Base-by-base conservation (phyloP, 2,888 invertebrate species). In the Cephonodes hylas region DNA sequence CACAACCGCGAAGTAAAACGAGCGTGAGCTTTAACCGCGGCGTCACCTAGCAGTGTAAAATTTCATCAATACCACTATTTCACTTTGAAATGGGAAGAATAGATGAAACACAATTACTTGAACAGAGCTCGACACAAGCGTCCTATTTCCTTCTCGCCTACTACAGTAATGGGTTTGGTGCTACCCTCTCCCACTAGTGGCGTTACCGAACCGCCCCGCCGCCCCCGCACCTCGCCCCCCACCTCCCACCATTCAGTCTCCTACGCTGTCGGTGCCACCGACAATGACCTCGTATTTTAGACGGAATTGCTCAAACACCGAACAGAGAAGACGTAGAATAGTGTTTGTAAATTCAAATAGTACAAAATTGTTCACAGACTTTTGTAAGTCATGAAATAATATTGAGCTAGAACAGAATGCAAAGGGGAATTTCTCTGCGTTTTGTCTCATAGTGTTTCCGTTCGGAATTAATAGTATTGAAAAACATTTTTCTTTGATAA, bases 221-320 rank as follows among this genome's bases (percentile, higher is more conserved):
- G 66, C 72, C 74, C 69, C 67, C 65, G 65, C 77, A 75, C 75
- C 77, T 70, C 83, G 45, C 64, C 73, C 67, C 72, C 74, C 69
- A 66, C 64, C 67, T 78, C 76, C 76, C 77, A 71, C 83, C 79
- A 83, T 74, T 74, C 81, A 76, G 80, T 77, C 81, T 81, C 87
- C 84, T 79, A 81, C 83, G 82, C 86, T 85, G 85, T 84, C 85
- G 86, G 85, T 88, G 89, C 89, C 89, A 89, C 89, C 91, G 88
- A 89, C 91, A 91, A 91, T 89, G 92, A 91, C 91, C 91, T 87
- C 91, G 90, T 92, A 92, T 91, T 92, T 91, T 87, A 91, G 90
- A 80, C 83, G 84, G 88, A 91, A 91, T 92, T 91, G 90, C 89
- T 89, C 86, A 86, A 91, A 91, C 86, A 88, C 82, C 83, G 90